Percentiles rank a stretch among this genome's conserved stretches.
Evolutionary conservation across 1,140 invertebrate genomes (phyloP).

Genomic region (Daktulosphaira vitifoliae): DNA sequence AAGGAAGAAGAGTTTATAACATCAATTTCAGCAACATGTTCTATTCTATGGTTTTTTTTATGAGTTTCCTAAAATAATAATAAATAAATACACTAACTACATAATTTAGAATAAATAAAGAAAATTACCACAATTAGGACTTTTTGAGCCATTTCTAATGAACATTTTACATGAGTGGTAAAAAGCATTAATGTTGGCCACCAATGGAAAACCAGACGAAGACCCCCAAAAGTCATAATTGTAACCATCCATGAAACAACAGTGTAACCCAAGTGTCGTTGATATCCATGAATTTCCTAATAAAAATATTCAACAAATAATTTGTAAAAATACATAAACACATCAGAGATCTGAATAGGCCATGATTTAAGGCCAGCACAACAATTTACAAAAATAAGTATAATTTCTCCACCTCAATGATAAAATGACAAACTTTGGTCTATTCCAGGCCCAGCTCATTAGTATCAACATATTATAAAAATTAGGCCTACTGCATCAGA

Average conservation of each 20-base stretch:
- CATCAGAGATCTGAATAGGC: too few species aligned
- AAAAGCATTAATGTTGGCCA: slow-evolving; percentile 68
- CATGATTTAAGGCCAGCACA: too few species aligned
- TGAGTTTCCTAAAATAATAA: slow-evolving; percentile 22
- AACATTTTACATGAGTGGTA: slow-evolving; percentile 59
- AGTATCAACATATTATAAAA: too few species aligned
- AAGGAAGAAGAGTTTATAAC: slow-evolving; percentile 4
- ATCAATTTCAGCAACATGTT: slow-evolving; percentile 27
- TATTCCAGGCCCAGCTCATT: too few species aligned
- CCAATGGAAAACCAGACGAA: slow-evolving; percentile 80
- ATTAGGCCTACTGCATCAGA: too few species aligned
- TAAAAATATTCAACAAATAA: slow-evolving; percentile 39
- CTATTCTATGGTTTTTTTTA: slow-evolving; percentile 31
- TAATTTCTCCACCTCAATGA: too few species aligned
- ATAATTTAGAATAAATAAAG: slow-evolving; percentile 42
- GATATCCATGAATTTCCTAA: slow-evolving; percentile 58
- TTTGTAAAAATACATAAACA: too few species aligned
- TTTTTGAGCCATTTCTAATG: slow-evolving; percentile 61
- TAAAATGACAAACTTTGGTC: too few species aligned
- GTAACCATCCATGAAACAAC: slow-evolving; percentile 54
- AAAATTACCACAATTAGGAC: slow-evolving; percentile 71
- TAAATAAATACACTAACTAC: neutral
- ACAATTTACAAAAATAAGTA: too few species aligned
- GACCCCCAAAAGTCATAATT: slow-evolving; percentile 58
- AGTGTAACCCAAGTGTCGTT: slow-evolving; percentile 46